Percentiles rank a stretch among this genome's conserved stretches.
These are phyloP conservation scores for Lagocephalus sceleratus DNA, from an alignment of 2,797 vertebrate genomes.

Conservation along the genomic window DNA sequence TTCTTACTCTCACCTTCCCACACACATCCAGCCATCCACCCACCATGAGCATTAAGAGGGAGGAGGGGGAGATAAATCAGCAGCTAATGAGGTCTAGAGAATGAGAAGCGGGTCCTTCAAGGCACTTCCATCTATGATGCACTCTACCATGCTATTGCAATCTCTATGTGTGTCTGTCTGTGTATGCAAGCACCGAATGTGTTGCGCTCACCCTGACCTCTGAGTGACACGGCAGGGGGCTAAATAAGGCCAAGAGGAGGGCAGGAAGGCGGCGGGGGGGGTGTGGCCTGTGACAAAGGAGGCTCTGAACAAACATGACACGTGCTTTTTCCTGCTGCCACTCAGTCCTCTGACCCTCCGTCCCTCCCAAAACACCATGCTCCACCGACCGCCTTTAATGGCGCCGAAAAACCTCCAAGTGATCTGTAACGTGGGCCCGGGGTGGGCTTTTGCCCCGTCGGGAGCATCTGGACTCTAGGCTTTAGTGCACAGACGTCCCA, in stretches of 20 bases:
- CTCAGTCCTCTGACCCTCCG: slow-evolving; percentile 56
- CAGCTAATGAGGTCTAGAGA: slow-evolving; percentile 90
- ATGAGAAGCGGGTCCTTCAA: slow-evolving; percentile 85
- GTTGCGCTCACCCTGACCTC: slow-evolving; percentile 80
- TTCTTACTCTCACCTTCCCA: slow-evolving; percentile 21
- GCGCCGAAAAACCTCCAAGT: slow-evolving; percentile 14
- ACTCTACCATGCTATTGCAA: slow-evolving; percentile 71
- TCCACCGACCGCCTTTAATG: slow-evolving; percentile 22
- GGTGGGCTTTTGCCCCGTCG: slow-evolving; percentile 27
- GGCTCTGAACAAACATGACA: slow-evolving; percentile 71
- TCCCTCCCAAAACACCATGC: slow-evolving; percentile 9
- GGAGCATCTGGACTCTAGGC: slow-evolving; percentile 27
- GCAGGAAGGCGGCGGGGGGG: slow-evolving; percentile 46
- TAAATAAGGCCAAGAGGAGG: slow-evolving; percentile 72
- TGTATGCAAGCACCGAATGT: slow-evolving; percentile 33
- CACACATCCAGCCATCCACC: slow-evolving; percentile 40
- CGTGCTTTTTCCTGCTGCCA: slow-evolving; percentile 70
- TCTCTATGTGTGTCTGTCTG: slow-evolving; percentile 40
- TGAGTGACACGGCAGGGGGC: slow-evolving; percentile 68
- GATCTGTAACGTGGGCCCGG: slow-evolving; percentile 27
- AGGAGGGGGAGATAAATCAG: slow-evolving; percentile 79
- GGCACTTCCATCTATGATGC: slow-evolving; percentile 75
- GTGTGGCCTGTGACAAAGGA: slow-evolving; percentile 60
- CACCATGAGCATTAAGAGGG: slow-evolving; percentile 56
- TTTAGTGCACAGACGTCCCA: slow-evolving; percentile 36